Evolutionary conservation across 2,113 vertebrate species (phyloP), one percentile per base, ranked within the genome.

Genomic region (Sigmodon hispidus): DNA sequence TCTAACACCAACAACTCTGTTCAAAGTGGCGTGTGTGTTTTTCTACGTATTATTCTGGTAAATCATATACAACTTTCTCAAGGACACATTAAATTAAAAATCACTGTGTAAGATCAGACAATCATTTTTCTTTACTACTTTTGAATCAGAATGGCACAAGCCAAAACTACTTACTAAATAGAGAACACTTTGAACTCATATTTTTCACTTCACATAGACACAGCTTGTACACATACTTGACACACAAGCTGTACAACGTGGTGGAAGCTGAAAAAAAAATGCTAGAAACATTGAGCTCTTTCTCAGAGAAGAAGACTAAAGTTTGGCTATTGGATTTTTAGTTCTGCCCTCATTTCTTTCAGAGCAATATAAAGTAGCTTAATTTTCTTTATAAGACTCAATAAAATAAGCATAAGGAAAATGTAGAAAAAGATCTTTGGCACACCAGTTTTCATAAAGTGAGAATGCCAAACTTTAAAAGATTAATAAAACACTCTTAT

Each of bases 371-470:
- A 91, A 24, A 87, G 34, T 94, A 22, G 9, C 72, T 96, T 92
- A 83, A 89, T 94, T 90, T 89, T 94, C 85, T 92, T 94, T 89
- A 65, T 40, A 89, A 76, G 87, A 91, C 16, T 84, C 43, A 87
- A 87, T 67, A 94, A 87, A 93, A 43, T 93, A 95, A 94, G 52
- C 48, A 80, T 31, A 75, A 85, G 34, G 85, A 94, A 94, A 87
- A 70, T 75, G 9, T 40, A 92, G 48, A 80, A 96, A 69, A 94
- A 89, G 79, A 65, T 84, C 21, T 89, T 45, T 80, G 85, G 34
- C 57, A 59, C 80, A 12, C 29, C 79, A 57, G 5, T 63, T 40
- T 83, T 94, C 16, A 91, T 65, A 61, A 85, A 65, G 4, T 69
- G 57, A 96, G 34, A 61, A 3, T 24, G 22, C 5, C 69, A 84